Evolutionary conservation across 2,888 invertebrate genomes (phyloP), one percentile per base, ranked within the genome.

Genomic region (Calameuta pallipes): DNA sequence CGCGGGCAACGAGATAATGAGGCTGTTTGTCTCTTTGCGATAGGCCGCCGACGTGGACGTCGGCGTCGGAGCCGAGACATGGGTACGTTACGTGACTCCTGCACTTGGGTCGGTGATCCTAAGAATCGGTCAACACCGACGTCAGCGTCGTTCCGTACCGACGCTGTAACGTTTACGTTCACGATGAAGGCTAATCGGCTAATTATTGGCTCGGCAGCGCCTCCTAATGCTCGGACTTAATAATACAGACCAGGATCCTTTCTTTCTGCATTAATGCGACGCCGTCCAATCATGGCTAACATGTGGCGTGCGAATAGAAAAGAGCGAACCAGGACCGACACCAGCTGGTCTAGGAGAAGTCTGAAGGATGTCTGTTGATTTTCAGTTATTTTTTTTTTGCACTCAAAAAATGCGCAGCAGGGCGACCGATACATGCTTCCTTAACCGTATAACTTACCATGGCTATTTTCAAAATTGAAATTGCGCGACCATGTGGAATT

Each of bases 221-320:
- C 84, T 82, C 80, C 85, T 83, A 87, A 87, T 87, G 80, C 85
- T 77, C 81, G 80, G 79, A 84, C 81, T 83, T 89, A 89, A 90
- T 89, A 89, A 87, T 82, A 86, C 81, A 82, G 86, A 81, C 77
- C 77, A 79, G 82, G 83, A 79, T 73, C 80, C 75, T 80, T 82
- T 79, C 78, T 74, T 87, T 89, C 87, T 87, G 88, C 89, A 89
- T 89, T 90, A 90, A 90, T 90, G 88, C 85, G 84, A 83, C 82
- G 80, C 83, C 82, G 82, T 79, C 85, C 85, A 85, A 78, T 41
- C 41, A 41, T 82, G 84, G 83, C 82, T 82, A 90, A 89, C 91
- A 91, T 91, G 91, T 91, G 91, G 91, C 84, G 89, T 91, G 91
- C 91, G 91, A 90, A 91, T 90, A 89, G 89, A 88, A 81, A 88